A percentile compares a stretch with the other conserved stretches of the same genome.
Evolutionary conservation across 2,797 vertebrate species (phyloP).

Genomic region (Macroramphosus scolopax): DNA sequence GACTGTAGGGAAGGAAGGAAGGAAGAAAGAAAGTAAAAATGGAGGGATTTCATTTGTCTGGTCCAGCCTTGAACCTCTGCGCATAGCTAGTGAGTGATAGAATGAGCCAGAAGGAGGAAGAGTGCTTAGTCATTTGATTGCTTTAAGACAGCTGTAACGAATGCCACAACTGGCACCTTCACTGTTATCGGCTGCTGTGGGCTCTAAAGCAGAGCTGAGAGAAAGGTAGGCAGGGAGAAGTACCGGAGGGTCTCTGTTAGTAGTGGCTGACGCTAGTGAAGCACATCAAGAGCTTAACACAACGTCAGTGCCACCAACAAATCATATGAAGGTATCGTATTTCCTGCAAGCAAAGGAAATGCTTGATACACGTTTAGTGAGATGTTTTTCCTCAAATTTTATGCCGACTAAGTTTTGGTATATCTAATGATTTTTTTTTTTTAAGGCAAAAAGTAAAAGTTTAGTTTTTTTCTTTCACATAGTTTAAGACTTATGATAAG

Average conservation of each 20-base stretch:
- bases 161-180: constrained; percentile 23
- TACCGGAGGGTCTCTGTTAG: constrained; percentile 25
- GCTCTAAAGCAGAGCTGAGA: constrained; percentile 31
- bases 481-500: constrained; percentile 14
- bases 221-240: constrained; percentile 8
- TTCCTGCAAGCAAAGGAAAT: constrained; percentile 49
- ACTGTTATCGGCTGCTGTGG: constrained; percentile 27
- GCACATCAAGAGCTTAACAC: constrained; percentile 4
- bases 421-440: constrained; percentile 9
- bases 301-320: constrained; percentile 14
- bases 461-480: constrained; percentile 22
- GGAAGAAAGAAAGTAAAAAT: constrained; percentile 17
- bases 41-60: constrained; percentile 41
- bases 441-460: too few species aligned
- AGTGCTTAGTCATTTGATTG: constrained; percentile 35
- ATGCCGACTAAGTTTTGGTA: constrained; percentile 25
- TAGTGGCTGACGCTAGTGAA: constrained; percentile 13
- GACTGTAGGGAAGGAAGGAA: constrained; percentile 23
- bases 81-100: constrained; percentile 41
- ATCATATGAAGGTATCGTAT: constrained; percentile 10
- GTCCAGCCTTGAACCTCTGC: constrained; percentile 43
- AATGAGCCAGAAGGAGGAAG: constrained; percentile 28
- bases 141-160: constrained; percentile 31
- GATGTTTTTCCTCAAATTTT: constrained; percentile 23
- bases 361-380: constrained; percentile 22